A percentile compares a stretch with the other conserved stretches of the same genome.
phyloP scores from a whole-genome alignment of 2,113 vertebrate genomes.

The Kobus ellipsiprymnus region DNA sequence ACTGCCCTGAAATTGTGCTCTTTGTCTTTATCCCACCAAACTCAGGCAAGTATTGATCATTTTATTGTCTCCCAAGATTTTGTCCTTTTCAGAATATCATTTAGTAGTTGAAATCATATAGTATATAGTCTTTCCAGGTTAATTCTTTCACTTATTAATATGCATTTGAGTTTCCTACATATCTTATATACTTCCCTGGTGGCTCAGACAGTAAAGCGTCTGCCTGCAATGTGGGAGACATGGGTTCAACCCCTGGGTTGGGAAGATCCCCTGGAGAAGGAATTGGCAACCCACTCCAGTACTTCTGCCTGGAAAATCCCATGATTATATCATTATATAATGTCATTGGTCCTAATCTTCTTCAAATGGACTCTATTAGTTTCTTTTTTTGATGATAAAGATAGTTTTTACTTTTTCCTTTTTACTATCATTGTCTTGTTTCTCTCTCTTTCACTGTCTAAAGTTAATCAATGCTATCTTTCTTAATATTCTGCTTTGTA shows the following conservation, averaged over 20 bases:
- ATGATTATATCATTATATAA: background rate
- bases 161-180: background rate
- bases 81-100: background rate
- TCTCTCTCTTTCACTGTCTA: background rate
- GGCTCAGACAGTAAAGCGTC: background rate
- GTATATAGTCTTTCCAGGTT: background rate
- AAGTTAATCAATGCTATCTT: background rate
- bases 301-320: background rate
- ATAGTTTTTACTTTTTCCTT: background rate
- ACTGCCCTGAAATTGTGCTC: background rate
- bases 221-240: background rate
- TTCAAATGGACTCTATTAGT: background rate
- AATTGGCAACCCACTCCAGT: background rate
- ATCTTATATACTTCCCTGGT: background rate
- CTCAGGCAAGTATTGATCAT: background rate
- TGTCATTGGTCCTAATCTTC: background rate
- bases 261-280: background rate
- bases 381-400: background rate
- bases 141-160: background rate
- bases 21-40: background rate
- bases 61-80: background rate
- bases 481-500: background rate
- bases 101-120: background rate
- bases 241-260: background rate
- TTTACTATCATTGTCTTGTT: background rate